Evolutionary conservation across 1,140 invertebrate genomes (phyloP).

Genomic region (Stenopsyche tienmushanensis): DNA sequence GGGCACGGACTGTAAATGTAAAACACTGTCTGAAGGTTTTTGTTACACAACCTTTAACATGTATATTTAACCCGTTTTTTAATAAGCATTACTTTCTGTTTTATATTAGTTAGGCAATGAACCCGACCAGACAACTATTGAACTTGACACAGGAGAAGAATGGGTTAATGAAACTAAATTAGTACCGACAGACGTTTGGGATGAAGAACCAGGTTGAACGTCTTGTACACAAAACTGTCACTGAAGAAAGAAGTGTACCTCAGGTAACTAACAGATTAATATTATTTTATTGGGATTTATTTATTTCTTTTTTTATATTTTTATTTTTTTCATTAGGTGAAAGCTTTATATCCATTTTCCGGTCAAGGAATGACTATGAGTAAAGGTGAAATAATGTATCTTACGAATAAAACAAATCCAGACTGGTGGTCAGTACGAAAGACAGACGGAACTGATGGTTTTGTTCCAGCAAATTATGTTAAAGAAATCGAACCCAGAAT

Average conservation of each 20-base stretch:
- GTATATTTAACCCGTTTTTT: background rate
- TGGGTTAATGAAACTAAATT: slow-evolving; percentile 76
- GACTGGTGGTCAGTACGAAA: slow-evolving; percentile 99
- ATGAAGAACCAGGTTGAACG: slow-evolving; percentile 86
- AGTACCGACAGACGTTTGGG: slow-evolving; percentile 87
- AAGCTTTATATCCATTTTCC: slow-evolving; percentile 84
- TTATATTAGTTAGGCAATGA: slow-evolving; percentile 61
- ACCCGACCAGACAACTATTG: slow-evolving; percentile 47
- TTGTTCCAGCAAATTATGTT: slow-evolving; percentile 97
- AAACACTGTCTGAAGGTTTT: too few relatives aligned
- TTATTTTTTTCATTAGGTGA: slow-evolving; percentile 58
- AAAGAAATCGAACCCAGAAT: slow-evolving; percentile 88
- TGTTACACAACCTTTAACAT: background rate
- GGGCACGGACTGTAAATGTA: too few relatives aligned
- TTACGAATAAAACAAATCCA: slow-evolving; percentile 91
- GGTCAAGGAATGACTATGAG: slow-evolving; percentile 91
- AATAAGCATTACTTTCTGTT: background rate
- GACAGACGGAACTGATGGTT: slow-evolving; percentile 88
- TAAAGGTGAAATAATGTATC: slow-evolving; percentile 92
- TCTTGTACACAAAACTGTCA: slow-evolving; percentile 78
- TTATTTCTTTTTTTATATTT: background rate
- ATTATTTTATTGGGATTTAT: background rate
- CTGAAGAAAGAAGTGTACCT: slow-evolving; percentile 83
- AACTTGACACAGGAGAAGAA: slow-evolving; percentile 68
- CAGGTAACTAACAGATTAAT: slow-evolving; percentile 57